Percentiles rank a stretch among this genome's conserved stretches.
Evolutionary conservation across 2,797 vertebrate species (phyloP).

Genomic region (Apodemus agrarius): DNA sequence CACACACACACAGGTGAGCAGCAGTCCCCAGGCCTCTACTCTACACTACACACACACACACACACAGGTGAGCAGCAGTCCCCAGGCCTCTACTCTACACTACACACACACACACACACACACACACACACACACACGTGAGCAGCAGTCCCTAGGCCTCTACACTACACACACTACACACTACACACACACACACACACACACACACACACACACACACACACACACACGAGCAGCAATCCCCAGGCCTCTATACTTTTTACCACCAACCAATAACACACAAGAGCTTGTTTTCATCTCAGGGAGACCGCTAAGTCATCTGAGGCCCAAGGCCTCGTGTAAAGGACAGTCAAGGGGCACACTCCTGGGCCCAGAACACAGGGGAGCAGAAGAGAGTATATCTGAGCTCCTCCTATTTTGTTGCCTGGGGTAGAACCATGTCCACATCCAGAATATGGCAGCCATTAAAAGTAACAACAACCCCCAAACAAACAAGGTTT

Average conservation of each 20-base stretch:
- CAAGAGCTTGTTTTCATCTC: conserved; percentile 85
- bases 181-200: too few relatives aligned
- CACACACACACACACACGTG: not conserved
- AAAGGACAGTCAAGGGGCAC: conserved; percentile 43
- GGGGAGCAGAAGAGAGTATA: not conserved
- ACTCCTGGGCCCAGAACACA: not conserved
- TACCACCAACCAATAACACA: not conserved
- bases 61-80: not conserved
- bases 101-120: too few relatives aligned
- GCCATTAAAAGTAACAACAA: not conserved
- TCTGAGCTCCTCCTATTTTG: not conserved
- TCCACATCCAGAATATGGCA: not conserved
- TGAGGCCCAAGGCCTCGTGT: conserved; percentile 75
- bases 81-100: not conserved
- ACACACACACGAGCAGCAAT: not conserved
- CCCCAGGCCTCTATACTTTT: not conserved
- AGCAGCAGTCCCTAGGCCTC: too few relatives aligned
- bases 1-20: not conserved
- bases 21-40: not conserved
- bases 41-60: not conserved
- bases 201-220: too few relatives aligned
- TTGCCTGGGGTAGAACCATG: conserved; percentile 26
- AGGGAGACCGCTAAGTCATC: conserved; percentile 84
- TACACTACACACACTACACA: too few relatives aligned
- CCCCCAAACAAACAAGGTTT: not conserved